Evolutionary conservation across 1,140 invertebrate species (phyloP), one percentile per base, ranked within the genome.

Genomic region (Pantala flavescens): DNA sequence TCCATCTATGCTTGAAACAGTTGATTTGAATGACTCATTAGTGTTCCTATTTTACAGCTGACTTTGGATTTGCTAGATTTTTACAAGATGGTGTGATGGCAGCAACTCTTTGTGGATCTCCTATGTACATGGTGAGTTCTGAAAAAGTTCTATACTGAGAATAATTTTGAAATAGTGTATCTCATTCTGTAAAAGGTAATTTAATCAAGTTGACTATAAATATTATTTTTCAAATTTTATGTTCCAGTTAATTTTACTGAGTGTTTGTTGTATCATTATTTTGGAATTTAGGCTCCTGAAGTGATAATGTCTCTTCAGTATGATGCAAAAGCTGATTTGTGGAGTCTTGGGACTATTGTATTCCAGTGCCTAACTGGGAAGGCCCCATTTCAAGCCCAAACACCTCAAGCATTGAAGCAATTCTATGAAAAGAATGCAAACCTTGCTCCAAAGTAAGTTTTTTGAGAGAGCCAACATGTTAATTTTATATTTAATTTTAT

Each of bases 291-390:
- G 92, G 97, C 97, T 42, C 97, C 97, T 0, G 97, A 99, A 88
- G 98, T 99, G 43, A 99, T 99, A 78, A 99, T 99, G 97, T 98
- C 97, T 1, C 84, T 97, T 72, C 95, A 98, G 81, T 99, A 99
- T 82, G 95, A 98, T 85, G 96, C 96, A 19, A 99, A 99, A 85
- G 98, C 98, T 70, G 98, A 99, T 85, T 85, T 99, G 74, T 99
- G 98, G 98, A 98, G 96, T 77, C 87, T 99, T 77, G 98, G 98
- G 72, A 99, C 98, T 10, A 99, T 99, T 78, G 93, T 99, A 63
- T 99, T 96, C 85, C 98, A 99, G 82, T 99, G 97, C 87, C 87
- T 99, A 75, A 98, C 96, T 72, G 97, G 98, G 70, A 98, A 97
- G 83, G 97, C 98, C 71, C 97, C 98, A 63, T 99, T 99, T 84